Evolutionary conservation across 2,113 vertebrate species (phyloP).

Genomic region (Grallaria varia): DNA sequence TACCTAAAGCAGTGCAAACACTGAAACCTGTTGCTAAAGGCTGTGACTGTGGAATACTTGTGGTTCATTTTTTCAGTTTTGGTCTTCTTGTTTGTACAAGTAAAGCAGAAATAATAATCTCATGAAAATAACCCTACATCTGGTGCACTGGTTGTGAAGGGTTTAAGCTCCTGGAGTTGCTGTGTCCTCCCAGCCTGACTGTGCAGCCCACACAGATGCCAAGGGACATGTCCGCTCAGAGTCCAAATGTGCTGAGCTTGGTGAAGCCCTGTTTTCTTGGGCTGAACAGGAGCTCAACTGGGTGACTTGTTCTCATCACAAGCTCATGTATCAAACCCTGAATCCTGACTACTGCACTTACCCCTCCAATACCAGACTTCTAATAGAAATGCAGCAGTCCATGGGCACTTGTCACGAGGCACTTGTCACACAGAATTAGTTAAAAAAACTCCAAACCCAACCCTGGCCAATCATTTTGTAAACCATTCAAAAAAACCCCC

Average conservation of each 20-base stretch:
- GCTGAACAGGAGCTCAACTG: not conserved
- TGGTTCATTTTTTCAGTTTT: not conserved
- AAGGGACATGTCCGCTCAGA: not conserved
- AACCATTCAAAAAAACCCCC: not conserved
- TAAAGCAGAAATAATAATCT: not conserved
- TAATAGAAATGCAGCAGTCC: not conserved
- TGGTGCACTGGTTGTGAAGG: not conserved
- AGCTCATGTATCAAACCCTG: not conserved
- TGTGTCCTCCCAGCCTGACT: not conserved
- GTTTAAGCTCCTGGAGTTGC: not conserved
- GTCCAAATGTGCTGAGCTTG: not conserved
- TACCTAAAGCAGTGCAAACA: not conserved
- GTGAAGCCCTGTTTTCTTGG: not conserved
- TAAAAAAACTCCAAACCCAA: not conserved
- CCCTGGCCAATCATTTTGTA: not conserved
- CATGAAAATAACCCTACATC: not conserved
- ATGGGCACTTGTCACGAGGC: not conserved
- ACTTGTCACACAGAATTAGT: not conserved
- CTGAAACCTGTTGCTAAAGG: fast-evolving
- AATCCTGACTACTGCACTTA: not conserved
- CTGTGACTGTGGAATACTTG: not conserved
- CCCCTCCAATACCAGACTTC: not conserved
- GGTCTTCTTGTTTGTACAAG: not conserved
- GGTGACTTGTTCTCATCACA: not conserved
- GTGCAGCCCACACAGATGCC: not conserved